Evolutionary conservation across 2,888 invertebrate species (phyloP).

Genomic region (Athalia circularis): DNA sequence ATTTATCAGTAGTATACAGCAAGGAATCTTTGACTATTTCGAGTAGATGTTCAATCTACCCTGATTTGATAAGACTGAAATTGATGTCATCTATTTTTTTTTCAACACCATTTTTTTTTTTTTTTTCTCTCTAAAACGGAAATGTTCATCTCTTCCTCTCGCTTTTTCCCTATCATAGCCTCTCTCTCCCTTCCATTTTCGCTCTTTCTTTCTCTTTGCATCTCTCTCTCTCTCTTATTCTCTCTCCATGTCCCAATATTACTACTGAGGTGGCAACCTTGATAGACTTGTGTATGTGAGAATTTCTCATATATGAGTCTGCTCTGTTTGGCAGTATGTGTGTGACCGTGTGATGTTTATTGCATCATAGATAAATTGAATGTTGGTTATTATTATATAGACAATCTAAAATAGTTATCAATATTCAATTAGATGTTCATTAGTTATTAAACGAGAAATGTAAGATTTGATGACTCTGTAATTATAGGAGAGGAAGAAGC

Average conservation of each 20-base stretch:
- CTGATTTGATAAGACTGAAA: not conserved
- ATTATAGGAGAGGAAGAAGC: conserved; percentile 81
- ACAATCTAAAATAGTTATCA: conserved; percentile 66
- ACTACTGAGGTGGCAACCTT: conserved; percentile 32
- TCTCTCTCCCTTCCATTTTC: not conserved
- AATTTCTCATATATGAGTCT: not conserved
- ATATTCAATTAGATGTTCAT: not conserved
- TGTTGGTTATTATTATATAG: not conserved
- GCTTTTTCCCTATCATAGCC: not conserved
- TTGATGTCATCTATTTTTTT: conserved; percentile 14
- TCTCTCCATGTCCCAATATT: not conserved
- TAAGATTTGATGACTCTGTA: not conserved
- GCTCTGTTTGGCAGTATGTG: not conserved
- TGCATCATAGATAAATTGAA: conserved; percentile 1
- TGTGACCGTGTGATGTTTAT: conserved; percentile 4
- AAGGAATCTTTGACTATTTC: not conserved
- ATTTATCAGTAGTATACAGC: not conserved
- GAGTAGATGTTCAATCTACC: not conserved
- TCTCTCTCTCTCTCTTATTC: not conserved
- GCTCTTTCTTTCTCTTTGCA: conserved; percentile 6
- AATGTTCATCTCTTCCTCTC: not conserved
- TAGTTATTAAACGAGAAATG: not conserved
- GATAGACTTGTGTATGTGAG: not conserved
- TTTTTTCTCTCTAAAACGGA: not conserved
- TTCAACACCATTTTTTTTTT: conserved; percentile 9